Percentiles rank a stretch among this genome's conserved stretches.
Conservation (phyloP, 2,888 invertebrate genomes). For the Chydorus sphaericus region DNA sequence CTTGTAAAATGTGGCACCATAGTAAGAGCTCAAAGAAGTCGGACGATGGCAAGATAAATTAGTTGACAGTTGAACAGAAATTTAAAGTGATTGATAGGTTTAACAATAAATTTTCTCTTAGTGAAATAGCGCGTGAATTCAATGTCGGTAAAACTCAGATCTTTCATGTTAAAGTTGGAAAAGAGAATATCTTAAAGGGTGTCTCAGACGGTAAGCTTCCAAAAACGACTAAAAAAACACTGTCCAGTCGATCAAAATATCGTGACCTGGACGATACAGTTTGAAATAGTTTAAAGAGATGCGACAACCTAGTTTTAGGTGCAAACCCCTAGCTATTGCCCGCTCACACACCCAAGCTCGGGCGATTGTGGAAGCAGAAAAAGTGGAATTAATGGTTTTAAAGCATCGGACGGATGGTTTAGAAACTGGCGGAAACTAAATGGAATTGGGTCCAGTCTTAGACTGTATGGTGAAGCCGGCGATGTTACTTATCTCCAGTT, state of each 20-base stretch:
- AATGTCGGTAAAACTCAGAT: neutral
- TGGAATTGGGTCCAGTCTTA: neutral
- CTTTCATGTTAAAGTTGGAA: neutral
- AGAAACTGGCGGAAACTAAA: neutral
- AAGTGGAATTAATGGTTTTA: neutral
- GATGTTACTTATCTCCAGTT: neutral
- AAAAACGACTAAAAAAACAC: neutral
- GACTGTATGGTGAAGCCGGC: neutral
- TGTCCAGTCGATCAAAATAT: neutral
- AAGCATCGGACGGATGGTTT: neutral
- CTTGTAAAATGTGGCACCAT: too few relatives aligned
- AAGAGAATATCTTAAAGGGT: neutral
- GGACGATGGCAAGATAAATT: too few relatives aligned
- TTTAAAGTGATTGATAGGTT: neutral
- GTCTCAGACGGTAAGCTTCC: neutral
- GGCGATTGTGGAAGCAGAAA: neutral
- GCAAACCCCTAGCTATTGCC: neutral
- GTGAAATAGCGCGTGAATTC: neutral
- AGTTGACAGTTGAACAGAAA: neutral
- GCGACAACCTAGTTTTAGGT: neutral
- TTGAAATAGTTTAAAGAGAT: neutral
- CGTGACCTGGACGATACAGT: neutral
- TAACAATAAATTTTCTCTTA: neutral
- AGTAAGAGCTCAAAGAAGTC: too few relatives aligned
- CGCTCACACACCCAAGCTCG: slow-evolving; percentile 1